These are phyloP conservation scores for Sarcophaga peregrina DNA, from an alignment of 1,140 invertebrate species.

Conservation along the genomic window DNA sequence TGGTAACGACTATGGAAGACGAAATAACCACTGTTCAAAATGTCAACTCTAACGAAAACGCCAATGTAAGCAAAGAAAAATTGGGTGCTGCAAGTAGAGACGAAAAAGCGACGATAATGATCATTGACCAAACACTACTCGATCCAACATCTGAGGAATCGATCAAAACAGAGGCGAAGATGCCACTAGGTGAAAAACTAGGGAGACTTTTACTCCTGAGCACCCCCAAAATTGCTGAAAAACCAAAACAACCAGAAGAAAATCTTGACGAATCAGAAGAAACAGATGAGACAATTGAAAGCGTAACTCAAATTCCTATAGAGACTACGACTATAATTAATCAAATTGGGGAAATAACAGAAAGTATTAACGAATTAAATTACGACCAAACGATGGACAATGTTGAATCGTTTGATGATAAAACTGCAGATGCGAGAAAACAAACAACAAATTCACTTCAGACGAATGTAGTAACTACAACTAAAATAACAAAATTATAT, in stretches of 20 bases:
- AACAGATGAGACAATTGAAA: constrained; percentile 39
- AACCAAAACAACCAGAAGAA: constrained; percentile 55
- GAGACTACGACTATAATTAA: constrained; percentile 21
- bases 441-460: constrained; percentile 36
- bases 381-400: not conserved
- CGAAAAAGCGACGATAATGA: constrained; percentile 12
- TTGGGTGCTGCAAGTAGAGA: constrained; percentile 16
- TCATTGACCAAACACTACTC: not conserved
- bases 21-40: constrained; percentile 11
- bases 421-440: not conserved
- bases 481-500: constrained; percentile 53
- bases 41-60: not conserved
- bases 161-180: not conserved
- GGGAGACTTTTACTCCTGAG: constrained; percentile 58
- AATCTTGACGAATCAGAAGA: constrained; percentile 47
- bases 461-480: constrained; percentile 15
- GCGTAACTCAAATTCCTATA: constrained; percentile 44
- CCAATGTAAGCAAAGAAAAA: constrained; percentile 4
- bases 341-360: constrained; percentile 42
- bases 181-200: constrained; percentile 46
- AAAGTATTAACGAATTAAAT: constrained; percentile 8
- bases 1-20: not conserved
- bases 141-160: not conserved
- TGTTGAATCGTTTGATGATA: not conserved
- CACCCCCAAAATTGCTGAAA: constrained; percentile 51